Conservation (phyloP, 2,797 vertebrate species). For the Eulemur mongoz region DNA sequence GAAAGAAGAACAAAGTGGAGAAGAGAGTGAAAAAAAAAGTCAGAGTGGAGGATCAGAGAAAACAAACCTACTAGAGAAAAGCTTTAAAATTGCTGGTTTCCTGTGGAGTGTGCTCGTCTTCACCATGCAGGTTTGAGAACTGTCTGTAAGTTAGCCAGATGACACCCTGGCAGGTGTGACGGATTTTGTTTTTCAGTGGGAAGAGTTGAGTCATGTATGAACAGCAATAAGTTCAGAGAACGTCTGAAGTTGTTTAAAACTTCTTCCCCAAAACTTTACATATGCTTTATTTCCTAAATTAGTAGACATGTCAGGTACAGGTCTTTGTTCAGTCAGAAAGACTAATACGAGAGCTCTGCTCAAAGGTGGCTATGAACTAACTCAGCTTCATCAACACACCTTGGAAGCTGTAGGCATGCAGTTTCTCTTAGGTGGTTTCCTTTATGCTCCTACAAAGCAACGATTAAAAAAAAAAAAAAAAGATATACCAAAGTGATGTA, state of each 20-base stretch:
- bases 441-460: constrained; percentile 13
- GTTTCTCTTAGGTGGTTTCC: not conserved
- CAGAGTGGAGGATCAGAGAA: not conserved
- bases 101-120: not conserved
- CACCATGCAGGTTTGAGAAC: not conserved
- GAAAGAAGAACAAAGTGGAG: not conserved
- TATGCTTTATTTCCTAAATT: not conserved
- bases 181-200: not conserved
- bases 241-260: not conserved
- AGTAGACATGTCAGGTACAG: not conserved
- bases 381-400: not conserved
- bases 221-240: not conserved
- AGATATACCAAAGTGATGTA: not conserved
- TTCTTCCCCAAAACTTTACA: not conserved
- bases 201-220: not conserved
- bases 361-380: not conserved
- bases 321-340: not conserved
- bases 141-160: not conserved
- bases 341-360: not conserved
- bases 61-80: not conserved
- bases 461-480: not conserved
- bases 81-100: not conserved
- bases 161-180: accelerated
- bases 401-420: accelerated
- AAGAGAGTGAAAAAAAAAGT: not conserved